Percentiles rank a stretch among this genome's conserved stretches.
Conservation (phyloP, 2,888 invertebrate genomes). For the Pyrrhosoma nymphula region DNA sequence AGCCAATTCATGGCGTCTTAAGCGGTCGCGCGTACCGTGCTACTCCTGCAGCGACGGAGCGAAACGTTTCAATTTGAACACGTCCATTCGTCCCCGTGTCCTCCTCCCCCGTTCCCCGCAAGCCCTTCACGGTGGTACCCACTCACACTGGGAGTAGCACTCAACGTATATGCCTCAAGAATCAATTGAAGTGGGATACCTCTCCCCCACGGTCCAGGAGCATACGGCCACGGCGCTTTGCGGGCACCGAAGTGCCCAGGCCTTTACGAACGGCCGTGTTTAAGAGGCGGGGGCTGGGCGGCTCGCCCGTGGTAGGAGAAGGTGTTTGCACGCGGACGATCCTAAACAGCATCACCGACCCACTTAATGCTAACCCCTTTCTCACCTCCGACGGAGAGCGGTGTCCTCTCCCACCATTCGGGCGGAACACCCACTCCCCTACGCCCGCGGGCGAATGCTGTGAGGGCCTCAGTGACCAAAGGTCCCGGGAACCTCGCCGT, state of each 20-base stretch:
- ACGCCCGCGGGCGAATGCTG: background rate
- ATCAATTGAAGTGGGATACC: background rate
- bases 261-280: background rate
- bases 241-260: background rate
- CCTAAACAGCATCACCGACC: conserved; percentile 30
- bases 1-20: background rate
- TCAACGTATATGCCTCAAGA: background rate
- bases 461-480: conserved; percentile 7
- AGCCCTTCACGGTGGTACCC: background rate
- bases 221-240: background rate
- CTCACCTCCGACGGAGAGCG: background rate
- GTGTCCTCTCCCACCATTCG: background rate
- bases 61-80: conserved; percentile 6
- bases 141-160: background rate
- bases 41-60: background rate
- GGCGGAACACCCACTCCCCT: background rate
- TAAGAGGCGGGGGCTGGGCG: background rate
- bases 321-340: background rate
- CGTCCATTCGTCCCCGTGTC: background rate
- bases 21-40: background rate
- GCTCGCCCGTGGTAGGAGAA: background rate
- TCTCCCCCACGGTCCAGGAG: background rate
- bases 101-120: background rate
- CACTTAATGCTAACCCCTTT: conserved; percentile 39
- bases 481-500: background rate